Evolutionary conservation across 2,797 vertebrate genomes (phyloP), one percentile per base, ranked within the genome.

Genomic region (Protonibea diacanthus): DNA sequence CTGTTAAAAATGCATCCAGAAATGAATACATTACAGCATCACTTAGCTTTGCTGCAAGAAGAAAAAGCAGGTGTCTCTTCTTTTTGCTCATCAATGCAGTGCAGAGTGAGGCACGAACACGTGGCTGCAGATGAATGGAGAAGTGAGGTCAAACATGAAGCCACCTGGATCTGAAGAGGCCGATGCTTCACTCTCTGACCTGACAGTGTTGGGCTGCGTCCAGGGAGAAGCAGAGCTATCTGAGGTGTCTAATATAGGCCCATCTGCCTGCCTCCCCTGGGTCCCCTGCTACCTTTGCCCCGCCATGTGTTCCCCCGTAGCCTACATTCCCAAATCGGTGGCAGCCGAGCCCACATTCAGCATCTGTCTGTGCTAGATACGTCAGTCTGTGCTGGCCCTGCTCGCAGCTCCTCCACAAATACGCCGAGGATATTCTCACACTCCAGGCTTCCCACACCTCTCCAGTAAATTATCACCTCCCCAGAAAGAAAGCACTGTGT

Each of bases 251-350:
- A 80, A 87, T 80, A 73, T 55, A 65, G 80, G 73, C 81, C 90
- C 92, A 93, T 93, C 93, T 94, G 91, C 76, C 81, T 57, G 55
- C 70, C 74, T 90, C 91, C 89, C 84, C 29, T 68, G 84, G 80
- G 90, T 84, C 71, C 71, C 38, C 71, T n/a, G 67, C 66, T 88
- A 91, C 92, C 91, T 92, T 90, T 91, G 73, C 74, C 84, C 63
- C 48, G 20, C 90, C 84, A 86, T 84, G 85, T 91, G 87, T 87
- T 84, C 83, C 83, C 80, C 49, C 18, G 38, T 93, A 93, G 91
- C 92, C 91, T 90, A 92, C 91, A 93, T 93, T 92, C 81, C 83
- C 65, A 86, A 83, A 85, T 84, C 62, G 17, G 76, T 81, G 78
- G 80, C 82, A 83, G 59, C 59, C 44, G 67, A 78, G 86, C 62